A percentile compares a stretch with the other conserved stretches of the same genome.
Conservation (phyloP, 2,113 vertebrate species). For the Vulpes vulpes region DNA sequence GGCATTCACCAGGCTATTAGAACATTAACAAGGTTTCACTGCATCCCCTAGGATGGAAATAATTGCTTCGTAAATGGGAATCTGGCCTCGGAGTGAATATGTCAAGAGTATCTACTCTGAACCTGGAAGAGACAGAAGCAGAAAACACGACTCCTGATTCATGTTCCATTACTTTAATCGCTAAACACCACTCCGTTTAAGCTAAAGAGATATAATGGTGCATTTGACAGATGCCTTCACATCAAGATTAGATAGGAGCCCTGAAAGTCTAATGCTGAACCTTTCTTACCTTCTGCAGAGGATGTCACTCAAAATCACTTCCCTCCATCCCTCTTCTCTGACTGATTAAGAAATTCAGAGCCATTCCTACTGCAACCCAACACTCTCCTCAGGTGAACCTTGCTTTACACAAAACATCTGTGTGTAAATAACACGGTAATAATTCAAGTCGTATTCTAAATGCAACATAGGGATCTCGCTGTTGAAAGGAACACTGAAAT, state of each 20-base stretch:
- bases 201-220: constrained; percentile 67
- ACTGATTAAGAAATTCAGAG: not conserved
- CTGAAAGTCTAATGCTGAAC: constrained; percentile 21
- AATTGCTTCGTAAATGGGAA: constrained; percentile 59
- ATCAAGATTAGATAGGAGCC: constrained; percentile 74
- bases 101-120: constrained; percentile 54
- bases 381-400: not conserved
- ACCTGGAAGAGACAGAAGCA: constrained; percentile 57
- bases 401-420: constrained; percentile 20
- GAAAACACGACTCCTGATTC: constrained; percentile 56
- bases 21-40: constrained; percentile 18
- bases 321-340: not conserved
- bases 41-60: constrained; percentile 7
- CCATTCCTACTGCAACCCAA: not conserved
- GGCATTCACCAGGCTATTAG: not conserved
- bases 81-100: constrained; percentile 12
- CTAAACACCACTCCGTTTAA: constrained; percentile 64
- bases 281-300: constrained; percentile 42
- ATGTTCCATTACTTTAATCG: constrained; percentile 67
- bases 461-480: not conserved
- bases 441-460: not conserved
- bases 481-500: constrained; percentile 49
- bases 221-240: constrained; percentile 68
- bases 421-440: constrained; percentile 31
- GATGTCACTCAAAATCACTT: constrained; percentile 69